These are phyloP conservation scores for Poicephalus gulielmi DNA, from an alignment of 2,113 vertebrate species.

Conservation along the genomic window DNA sequence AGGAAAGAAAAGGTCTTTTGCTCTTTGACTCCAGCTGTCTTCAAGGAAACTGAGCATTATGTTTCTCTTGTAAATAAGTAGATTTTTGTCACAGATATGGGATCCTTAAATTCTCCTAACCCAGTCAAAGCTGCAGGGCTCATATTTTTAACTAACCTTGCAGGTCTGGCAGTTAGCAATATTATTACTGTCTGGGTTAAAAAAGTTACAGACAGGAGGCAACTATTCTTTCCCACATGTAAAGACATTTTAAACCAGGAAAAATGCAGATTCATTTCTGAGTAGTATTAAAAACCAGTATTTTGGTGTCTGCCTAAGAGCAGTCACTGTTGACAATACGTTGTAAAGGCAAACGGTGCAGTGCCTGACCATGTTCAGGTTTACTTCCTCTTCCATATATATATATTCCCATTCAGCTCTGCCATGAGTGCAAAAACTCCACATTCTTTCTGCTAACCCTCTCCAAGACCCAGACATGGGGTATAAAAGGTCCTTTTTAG, in stretches of 20 bases:
- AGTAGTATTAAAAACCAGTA: background rate
- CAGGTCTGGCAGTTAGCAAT: background rate
- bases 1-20: background rate
- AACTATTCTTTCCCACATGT: background rate
- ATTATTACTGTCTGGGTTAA: background rate
- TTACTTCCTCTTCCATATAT: background rate
- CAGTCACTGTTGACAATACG: background rate
- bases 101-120: background rate
- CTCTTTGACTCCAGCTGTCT: background rate
- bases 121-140: background rate
- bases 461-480: background rate
- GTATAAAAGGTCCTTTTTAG: background rate
- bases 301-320: rapidly evolving
- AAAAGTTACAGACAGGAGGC: background rate
- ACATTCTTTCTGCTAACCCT: background rate
- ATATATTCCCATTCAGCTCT: background rate
- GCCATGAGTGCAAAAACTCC: background rate
- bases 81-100: background rate
- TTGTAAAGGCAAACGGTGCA: background rate
- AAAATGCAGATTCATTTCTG: background rate
- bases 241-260: background rate
- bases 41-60: background rate
- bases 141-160: background rate
- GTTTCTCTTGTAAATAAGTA: background rate
- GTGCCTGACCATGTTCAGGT: background rate